phyloP scores from a whole-genome alignment of 2,797 vertebrate genomes.

The Psittacula echo region DNA sequence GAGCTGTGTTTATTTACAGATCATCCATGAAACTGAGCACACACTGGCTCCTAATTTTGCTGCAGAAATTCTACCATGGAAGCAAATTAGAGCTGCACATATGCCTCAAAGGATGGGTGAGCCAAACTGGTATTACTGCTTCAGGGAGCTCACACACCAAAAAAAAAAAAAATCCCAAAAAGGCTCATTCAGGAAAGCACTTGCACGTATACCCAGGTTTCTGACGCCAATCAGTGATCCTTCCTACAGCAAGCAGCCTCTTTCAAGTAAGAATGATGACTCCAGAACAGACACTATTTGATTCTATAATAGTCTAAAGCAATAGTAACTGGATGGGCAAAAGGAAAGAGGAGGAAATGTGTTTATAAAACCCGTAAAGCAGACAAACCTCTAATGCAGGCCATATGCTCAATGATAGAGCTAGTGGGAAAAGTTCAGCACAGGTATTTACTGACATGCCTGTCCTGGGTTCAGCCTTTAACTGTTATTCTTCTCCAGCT shows the following conservation, averaged over 20 bases:
- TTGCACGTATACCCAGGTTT: neutral
- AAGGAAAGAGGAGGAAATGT: neutral
- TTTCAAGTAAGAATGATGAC: neutral
- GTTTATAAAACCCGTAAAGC: conserved; percentile 32
- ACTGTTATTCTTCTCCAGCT: neutral
- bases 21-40: neutral
- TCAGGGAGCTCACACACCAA: neutral
- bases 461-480: neutral
- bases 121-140: conserved; percentile 10
- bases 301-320: neutral
- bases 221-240: neutral
- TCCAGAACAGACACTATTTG: neutral
- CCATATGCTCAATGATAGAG: neutral
- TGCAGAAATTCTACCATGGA: neutral
- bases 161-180: neutral
- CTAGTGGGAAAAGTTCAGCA: conserved; percentile 37
- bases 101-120: neutral
- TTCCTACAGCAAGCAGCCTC: neutral
- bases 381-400: conserved; percentile 8
- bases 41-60: neutral
- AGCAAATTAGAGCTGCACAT: conserved; percentile 31
- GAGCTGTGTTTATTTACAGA: conserved; percentile 21
- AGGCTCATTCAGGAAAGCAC: neutral
- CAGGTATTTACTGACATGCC: conserved; percentile 42
- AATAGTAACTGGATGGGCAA: neutral